A percentile compares a stretch with the other conserved stretches of the same genome.
phyloP scores from a whole-genome alignment of 2,113 vertebrate genomes.

The Paracanthobrama guichenoti region DNA sequence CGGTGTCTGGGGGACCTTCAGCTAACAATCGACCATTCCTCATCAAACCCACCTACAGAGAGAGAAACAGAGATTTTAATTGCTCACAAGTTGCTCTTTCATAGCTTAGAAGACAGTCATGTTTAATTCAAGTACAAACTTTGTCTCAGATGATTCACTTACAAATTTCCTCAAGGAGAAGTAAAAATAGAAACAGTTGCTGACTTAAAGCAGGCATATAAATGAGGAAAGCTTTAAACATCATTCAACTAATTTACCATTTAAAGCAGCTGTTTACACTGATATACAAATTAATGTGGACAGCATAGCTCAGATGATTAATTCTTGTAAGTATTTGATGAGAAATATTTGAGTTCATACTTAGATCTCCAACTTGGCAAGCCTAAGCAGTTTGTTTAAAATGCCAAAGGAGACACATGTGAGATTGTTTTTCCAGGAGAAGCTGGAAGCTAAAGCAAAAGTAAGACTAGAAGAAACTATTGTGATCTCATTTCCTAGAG shows the following conservation, averaged over 20 bases:
- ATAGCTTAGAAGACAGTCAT: background rate
- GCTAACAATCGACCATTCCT: constrained; percentile 73
- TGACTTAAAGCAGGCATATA: background rate
- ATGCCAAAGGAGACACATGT: background rate
- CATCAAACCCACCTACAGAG: constrained; percentile 77
- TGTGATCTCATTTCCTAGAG: background rate
- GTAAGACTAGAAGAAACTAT: background rate
- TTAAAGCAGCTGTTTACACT: too few relatives aligned
- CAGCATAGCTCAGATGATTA: background rate
- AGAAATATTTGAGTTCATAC: background rate
- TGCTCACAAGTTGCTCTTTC: background rate
- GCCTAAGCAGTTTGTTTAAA: background rate
- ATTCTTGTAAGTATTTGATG: background rate
- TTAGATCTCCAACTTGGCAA: background rate
- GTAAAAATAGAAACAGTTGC: background rate
- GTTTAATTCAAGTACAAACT: background rate
- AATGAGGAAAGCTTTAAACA: too few relatives aligned
- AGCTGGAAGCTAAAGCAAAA: background rate
- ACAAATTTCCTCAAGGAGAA: background rate
- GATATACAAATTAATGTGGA: background rate
- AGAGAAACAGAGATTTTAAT: background rate
- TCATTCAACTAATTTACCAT: too few relatives aligned
- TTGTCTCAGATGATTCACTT: background rate
- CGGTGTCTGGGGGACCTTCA: constrained; percentile 71
- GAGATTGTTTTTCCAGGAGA: background rate